Conservation (phyloP, 2,888 invertebrate genomes). For the Alitta virens region DNA sequence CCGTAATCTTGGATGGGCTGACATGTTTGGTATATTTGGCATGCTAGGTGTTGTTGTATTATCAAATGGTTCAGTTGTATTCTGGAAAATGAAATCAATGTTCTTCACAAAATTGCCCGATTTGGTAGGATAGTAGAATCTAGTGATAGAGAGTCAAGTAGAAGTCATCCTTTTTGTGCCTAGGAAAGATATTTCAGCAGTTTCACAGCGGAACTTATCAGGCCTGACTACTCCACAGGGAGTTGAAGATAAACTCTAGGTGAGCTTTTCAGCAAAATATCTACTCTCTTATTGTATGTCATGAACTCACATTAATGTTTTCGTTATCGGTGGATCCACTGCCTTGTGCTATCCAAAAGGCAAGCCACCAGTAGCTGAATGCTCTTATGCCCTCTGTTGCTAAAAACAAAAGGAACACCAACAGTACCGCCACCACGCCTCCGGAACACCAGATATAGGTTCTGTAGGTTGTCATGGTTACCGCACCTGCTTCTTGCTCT, state of each 20-base stretch:
- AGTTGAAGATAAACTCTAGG: too few relatives aligned
- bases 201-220: too few relatives aligned
- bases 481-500: slow-evolving; percentile 12
- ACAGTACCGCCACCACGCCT: neutral
- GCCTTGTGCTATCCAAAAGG: slow-evolving; percentile 10
- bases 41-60: neutral
- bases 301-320: too few relatives aligned
- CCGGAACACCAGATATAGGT: slow-evolving; percentile 6
- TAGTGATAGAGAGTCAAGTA: too few relatives aligned
- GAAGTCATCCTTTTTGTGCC: too few relatives aligned
- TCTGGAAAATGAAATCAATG: slow-evolving; percentile 8
- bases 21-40: neutral
- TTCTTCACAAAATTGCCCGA: too few relatives aligned
- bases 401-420: slow-evolving; percentile 2
- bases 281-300: too few relatives aligned
- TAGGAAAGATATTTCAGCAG: too few relatives aligned
- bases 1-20: slow-evolving; percentile 2
- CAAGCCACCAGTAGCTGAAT: slow-evolving; percentile 17
- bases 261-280: too few relatives aligned
- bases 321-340: neutral
- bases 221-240: too few relatives aligned
- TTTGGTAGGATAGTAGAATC: too few relatives aligned
- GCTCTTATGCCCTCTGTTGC: slow-evolving; percentile 7
- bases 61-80: neutral
- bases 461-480: neutral